Evolutionary conservation across 2,113 vertebrate species (phyloP).

Genomic region (Microcebus ravelobensis): DNA sequence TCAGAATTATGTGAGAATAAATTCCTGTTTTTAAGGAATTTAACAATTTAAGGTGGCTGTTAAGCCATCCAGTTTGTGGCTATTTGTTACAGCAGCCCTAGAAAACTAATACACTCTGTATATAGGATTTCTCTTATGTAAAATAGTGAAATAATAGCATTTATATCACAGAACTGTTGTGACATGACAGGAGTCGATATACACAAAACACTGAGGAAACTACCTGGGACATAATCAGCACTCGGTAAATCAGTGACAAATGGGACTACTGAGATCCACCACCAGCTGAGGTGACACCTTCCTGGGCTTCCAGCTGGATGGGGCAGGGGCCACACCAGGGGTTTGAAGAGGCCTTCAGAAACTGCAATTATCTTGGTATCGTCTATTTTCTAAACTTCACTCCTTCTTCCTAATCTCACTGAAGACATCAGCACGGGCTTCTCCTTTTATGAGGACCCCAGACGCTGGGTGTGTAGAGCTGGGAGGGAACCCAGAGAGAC

Average conservation of each 20-base stretch:
- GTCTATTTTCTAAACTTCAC: not conserved
- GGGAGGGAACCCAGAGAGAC: not conserved
- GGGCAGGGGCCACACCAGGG: not conserved
- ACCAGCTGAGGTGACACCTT: not conserved
- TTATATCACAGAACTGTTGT: not conserved
- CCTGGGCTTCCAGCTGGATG: not conserved
- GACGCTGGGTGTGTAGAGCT: too few relatives aligned
- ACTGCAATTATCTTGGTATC: not conserved
- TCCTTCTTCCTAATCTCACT: not conserved
- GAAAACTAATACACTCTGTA: not conserved
- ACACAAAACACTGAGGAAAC: not conserved
- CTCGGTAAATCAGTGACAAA: not conserved
- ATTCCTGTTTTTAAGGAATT: not conserved
- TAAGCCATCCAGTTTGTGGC: not conserved
- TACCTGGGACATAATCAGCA: not conserved
- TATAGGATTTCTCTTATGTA: not conserved
- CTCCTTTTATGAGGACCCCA: not conserved
- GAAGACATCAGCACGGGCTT: not conserved
- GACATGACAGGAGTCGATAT: not conserved
- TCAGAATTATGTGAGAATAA: not conserved
- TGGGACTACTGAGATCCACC: not conserved
- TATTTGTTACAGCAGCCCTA: not conserved
- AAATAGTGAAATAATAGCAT: not conserved
- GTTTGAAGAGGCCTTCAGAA: not conserved
- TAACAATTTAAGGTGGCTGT: not conserved